Base-by-base conservation (phyloP, 2,888 invertebrate species). In the Conistra vaccinii region DNA sequence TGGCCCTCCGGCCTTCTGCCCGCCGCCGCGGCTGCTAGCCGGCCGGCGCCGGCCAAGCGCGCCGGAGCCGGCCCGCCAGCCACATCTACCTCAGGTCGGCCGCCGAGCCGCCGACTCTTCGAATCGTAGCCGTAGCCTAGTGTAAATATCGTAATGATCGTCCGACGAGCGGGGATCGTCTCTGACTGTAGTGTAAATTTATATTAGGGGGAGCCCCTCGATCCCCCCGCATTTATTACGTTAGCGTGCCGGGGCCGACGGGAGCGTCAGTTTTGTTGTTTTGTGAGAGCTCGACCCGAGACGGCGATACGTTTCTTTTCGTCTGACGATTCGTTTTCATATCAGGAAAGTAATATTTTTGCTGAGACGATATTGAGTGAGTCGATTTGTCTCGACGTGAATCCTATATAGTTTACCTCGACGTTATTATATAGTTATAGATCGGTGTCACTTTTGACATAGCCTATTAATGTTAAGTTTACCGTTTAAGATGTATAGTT, bases 371-470 rank as follows among this genome's bases (percentile, higher is more conserved):
- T 91, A 91, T 90, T 89, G 90, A 87, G 89, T 86, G 80, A 91
- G 93, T 92, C 92, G 92, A 90, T 89, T 84, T 89, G 90, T 89
- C 89, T 92, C 93, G 92, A 91, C 93, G 90, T 91, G 92, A 91
- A 94, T 96, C 96, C 96, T 96, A 95, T 94, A 94, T 95, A 94
- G 94, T 94, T 95, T 96, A 96, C 96, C 96, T 96, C 96, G 86
- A 87, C 86, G 86, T 87, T 87, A 95, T 92, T 94, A 93, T 91
- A 92, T 96, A 95, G 95, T 93, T 94, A 92, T 95, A 95, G 74
- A 87, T 93, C 91, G 90, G 91, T 94, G 95, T 96, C 95, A 93
- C 93, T 93, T 93, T 94, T 95, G 96, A 95, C 96, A 94, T 93
- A 95, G 96, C 96, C 96, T 96, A 96, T 95, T 96, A 96, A 93